Evolutionary conservation across 2,113 vertebrate genomes (phyloP), one percentile per base, ranked within the genome.

Genomic region (Bambusicola thoracicus): DNA sequence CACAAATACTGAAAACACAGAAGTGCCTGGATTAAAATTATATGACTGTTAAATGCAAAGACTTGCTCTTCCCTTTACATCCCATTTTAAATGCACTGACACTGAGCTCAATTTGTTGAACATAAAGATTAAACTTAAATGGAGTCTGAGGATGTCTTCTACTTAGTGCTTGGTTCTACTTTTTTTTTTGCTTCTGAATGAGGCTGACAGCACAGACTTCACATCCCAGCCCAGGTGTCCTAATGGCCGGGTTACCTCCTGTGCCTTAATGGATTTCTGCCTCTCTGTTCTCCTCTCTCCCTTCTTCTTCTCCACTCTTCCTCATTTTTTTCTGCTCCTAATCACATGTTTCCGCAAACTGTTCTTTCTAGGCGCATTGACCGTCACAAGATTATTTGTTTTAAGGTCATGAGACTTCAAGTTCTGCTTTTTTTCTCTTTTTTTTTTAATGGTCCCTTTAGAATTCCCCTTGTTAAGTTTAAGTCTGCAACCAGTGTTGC

Each of bases 321-420:
- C 46, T 78, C 5, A 1, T 36, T 96, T 85, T 87, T 16, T 91
- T 77, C 62, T 87, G 13, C 30, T 21, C 67, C 41, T 29, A 66
- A 77, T 95, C 94, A 95, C 79, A 91, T 92, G 90, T 69, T 95
- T 77, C 59, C 4, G 1, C 79, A 87, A 85, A 66, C 30, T 77
- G 4, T 73, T 95, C 44, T 92, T 89, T 85, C 40, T 82, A 32
- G 2, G 51, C 2, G 0, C 53, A 44, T 25, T 82, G 30, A n/a
- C 5, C 80, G 55, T 95, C 92, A 95, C 85, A 91, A 95, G 93
- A 89, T 95, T 82, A 62, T 77, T 79, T 80, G 63, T 21, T 80
- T 92, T 76, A 58, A 89, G 27, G 53, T 95, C 94, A 95, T 73
- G 25, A 82, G 90, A 85, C 59, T 80, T 76, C 40, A 76, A 82